Evolutionary conservation across 2,113 vertebrate genomes (phyloP).

Genomic region (Dasypus novemcinctus): DNA sequence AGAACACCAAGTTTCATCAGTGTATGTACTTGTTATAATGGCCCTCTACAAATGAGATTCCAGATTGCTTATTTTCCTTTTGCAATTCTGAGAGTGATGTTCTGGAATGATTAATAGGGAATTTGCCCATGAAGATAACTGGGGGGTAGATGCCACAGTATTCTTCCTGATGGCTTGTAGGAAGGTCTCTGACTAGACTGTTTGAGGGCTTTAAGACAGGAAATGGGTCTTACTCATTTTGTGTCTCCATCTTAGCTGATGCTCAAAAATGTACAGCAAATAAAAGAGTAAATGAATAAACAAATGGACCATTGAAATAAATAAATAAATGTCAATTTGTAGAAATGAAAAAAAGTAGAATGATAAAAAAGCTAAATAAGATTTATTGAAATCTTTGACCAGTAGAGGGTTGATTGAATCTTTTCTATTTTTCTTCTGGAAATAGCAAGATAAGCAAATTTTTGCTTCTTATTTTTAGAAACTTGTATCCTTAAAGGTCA

Average conservation of each 20-base stretch:
- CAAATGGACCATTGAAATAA: not conserved
- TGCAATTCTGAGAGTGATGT: not conserved
- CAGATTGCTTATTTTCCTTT: not conserved
- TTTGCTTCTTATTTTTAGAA: constrained; percentile 15
- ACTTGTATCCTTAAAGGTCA: not conserved
- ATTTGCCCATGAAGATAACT: not conserved
- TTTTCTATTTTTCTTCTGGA: not conserved
- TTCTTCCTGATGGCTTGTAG: not conserved
- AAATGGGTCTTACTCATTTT: not conserved
- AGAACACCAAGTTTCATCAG: not conserved
- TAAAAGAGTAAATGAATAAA: not conserved
- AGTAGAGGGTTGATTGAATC: not conserved
- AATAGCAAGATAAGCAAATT: not conserved
- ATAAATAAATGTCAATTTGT: not conserved
- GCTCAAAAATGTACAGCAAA: not conserved
- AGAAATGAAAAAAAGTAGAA: not conserved
- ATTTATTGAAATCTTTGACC: constrained; percentile 11
- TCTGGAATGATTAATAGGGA: not conserved
- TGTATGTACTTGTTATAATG: not conserved
- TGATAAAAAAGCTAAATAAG: not conserved
- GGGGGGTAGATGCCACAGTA: not conserved
- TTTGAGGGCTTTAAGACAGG: not conserved
- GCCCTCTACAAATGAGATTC: not conserved
- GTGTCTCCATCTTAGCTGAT: not conserved
- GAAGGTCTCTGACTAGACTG: not conserved